Evolutionary conservation across 2,888 invertebrate genomes (phyloP), one percentile per base, ranked within the genome.

Genomic region (Nephrotoma flavescens): DNA sequence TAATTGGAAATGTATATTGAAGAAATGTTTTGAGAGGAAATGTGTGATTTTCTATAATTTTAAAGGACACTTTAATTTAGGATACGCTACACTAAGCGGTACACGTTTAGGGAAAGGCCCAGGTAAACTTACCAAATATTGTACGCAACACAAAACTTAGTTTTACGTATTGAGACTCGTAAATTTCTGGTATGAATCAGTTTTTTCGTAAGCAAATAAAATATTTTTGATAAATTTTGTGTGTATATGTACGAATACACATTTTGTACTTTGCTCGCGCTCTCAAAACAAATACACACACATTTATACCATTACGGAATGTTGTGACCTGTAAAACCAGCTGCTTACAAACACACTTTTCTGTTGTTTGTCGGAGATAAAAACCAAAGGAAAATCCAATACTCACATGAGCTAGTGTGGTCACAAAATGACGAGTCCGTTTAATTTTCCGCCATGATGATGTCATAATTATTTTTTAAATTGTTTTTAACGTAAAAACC

Each of bases 391-490:
- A 42, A 84, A 84, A 84, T 84, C 84, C 42, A 42, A 84, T 84
- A 84, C 84, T 84, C 84, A 84, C 84, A 84, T 84, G 84, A 41
- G 84, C 84, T 42, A 84, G 42, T 84, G 84, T 15, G 15, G 84
- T 84, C 84, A 84, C 42, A 84, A 84, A 7, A 84, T 42, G 41
- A 84, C 84, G 84, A 84, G 84, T 84, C 84, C 84, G 84, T 42
- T 84, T 84, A 42, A 42, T 7, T 42, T 84, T 84, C 42, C 42
- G 42, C 84, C 84, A 84, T 12, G 84, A 84, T 84, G 84, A 84
- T 84, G 84, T 84, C 84, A 84, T 84, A 42, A 42, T 84, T n/a
- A 9, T 42, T 84, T 84, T 42, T 83, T 41, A 52, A 52, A 52
- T 52, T 31, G 7, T 19, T 19, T 57, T 31, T 15, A 57, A 19